Base-by-base conservation (phyloP, 2,888 invertebrate genomes). In the Mongoloraphidia duomilia region DNA sequence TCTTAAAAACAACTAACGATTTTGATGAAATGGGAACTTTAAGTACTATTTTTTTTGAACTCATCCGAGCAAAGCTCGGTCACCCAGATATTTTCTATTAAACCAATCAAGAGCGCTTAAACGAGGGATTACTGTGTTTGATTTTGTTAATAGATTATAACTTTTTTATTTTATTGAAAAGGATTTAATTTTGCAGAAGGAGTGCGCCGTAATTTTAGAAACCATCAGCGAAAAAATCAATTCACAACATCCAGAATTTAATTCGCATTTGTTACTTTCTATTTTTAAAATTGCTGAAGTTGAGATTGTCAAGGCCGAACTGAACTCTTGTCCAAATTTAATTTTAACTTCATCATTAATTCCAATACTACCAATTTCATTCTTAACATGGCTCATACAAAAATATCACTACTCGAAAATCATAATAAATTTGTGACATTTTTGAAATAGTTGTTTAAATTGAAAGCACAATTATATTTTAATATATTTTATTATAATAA, bases 211-310 rank as follows among this genome's bases (percentile, higher is more conserved):
- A 58, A 79, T 87, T 54, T 71, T 91, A 54, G 84, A 87, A 68
- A 77, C 82, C 55, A 79, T 91, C 53, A 87, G 86, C 63, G 80
- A 84, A 54, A 82, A 87, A 61, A 89, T 92, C 64, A 91, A 90
- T 71, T 78, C 82, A 44, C 83, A 85, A 60, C 82, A 88, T 65
- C 82, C 85, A 56, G 86, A 89, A 62, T 82, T 91, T 57, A 84
- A 85, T 62, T 88, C 89, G 45, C 89, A 91, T 66, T 80, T 88
- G 52, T 75, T 90, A 37, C 76, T 91, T 50, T 91, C 91, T 58
- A 89, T 91, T 66, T 87, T 91, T 73, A 91, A 91, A 73, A 86
- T 91, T 74, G 90, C 90, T 47, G 90, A 90, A 73, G 89, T 91
- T 47, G 89, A 90, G 68, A 84, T 89, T 46, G 81, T 87, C 55